Percentiles rank a stretch among this genome's conserved stretches.
Evolutionary conservation across 2,797 vertebrate genomes (phyloP).

Genomic region (Sorex maritimensis): DNA sequence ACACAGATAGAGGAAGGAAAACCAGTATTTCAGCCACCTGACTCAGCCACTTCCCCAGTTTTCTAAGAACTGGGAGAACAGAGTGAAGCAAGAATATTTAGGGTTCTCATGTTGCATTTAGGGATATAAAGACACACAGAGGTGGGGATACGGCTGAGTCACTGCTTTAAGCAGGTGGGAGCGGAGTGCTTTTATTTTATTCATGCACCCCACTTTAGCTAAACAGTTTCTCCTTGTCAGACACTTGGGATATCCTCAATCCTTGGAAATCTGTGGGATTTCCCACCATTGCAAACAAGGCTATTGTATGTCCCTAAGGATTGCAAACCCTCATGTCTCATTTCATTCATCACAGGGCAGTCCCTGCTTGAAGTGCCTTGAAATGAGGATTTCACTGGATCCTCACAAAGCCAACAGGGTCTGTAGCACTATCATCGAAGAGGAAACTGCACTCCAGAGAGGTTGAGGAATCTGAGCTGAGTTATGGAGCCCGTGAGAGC

Average conservation of each 20-base stretch:
- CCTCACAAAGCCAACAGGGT: neutral
- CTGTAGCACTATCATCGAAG: neutral
- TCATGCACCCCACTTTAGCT: neutral
- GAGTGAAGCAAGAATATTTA: neutral
- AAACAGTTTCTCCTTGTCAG: neutral
- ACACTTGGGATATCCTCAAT: neutral
- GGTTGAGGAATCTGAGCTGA: neutral
- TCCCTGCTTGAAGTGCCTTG: neutral
- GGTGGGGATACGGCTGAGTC: neutral
- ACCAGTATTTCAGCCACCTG: neutral
- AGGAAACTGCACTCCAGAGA: neutral
- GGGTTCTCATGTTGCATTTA: neutral
- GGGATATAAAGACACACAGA: neutral
- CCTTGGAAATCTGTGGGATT: neutral
- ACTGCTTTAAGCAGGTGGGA: neutral
- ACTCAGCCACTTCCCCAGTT: neutral
- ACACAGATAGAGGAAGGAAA: neutral
- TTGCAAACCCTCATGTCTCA: neutral
- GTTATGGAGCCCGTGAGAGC: neutral
- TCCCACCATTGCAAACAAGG: neutral
- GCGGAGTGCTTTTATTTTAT: neutral
- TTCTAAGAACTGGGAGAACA: slow-evolving; percentile 51
- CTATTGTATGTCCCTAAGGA: rapidly evolving
- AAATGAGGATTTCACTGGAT: neutral
- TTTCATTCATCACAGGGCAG: neutral